Conservation (phyloP, 2,888 invertebrate species). For the Escarpia spicata region DNA sequence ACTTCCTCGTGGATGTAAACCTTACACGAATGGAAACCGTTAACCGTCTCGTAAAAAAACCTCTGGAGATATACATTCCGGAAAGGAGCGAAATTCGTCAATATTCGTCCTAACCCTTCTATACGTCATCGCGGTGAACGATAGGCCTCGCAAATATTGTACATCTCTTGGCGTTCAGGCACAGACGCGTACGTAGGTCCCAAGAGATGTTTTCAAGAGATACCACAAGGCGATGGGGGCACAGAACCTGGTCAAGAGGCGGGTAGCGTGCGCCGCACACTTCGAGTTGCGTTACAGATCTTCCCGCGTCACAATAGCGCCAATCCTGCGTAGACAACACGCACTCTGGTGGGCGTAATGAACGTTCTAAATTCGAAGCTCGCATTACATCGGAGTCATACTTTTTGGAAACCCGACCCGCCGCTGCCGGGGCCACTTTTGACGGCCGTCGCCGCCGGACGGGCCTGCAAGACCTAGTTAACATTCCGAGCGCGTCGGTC, state of each 20-base stretch:
- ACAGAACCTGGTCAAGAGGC: background rate
- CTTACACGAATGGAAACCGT: background rate
- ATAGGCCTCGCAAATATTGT: background rate
- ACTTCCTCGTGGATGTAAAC: background rate
- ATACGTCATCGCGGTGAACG: background rate
- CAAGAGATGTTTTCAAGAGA: background rate
- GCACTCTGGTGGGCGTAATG: background rate
- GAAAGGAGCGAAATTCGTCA: no score
- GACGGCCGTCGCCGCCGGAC: background rate
- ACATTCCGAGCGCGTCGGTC: background rate
- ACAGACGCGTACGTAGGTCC: background rate
- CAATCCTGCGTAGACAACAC: slow-evolving; percentile 6
- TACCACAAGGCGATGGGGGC: background rate
- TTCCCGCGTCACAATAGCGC: background rate
- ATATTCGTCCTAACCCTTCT: background rate
- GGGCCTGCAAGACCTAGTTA: background rate
- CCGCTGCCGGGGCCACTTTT: background rate
- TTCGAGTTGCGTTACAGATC: background rate
- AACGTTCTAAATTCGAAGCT: background rate
- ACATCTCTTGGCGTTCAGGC: no score
- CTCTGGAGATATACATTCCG: no score
- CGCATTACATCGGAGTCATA: background rate
- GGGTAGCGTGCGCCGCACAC: background rate
- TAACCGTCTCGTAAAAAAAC: background rate
- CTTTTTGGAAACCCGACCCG: slow-evolving; percentile 3